Evolutionary conservation across 2,888 invertebrate genomes (phyloP), one percentile per base, ranked within the genome.

Genomic region (Lobophora halterata): DNA sequence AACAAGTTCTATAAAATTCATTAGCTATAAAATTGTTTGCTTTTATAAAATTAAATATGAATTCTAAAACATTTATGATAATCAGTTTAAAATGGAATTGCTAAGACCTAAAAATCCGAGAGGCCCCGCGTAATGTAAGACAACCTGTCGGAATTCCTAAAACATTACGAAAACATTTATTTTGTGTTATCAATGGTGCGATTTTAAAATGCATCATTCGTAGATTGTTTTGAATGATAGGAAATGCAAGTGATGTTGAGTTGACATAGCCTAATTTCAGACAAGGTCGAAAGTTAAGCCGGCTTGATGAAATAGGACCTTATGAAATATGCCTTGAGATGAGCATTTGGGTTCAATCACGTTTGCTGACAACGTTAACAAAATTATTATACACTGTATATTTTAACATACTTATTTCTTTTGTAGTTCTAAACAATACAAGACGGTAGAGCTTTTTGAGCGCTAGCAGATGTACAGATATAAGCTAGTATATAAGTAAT

Each of bases 131-230:
- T 52, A 50, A 54, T 46, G 38, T 52, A 50, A 54, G 24, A 62
- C 61, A 61, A 61, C 57, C 55, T 62, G 62, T 58, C 52, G 38
- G 49, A 63, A 66, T 63, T 62, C 60, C 52, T 59, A 41, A 49
- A 52, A 56, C 57, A 57, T 61, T 59, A 61, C 56, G 46, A 61
- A 58, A 57, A 58, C 23, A 24, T 39, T n/a, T n/a, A n/a, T n/a
- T 26, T 16, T 14, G 19, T 25, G 33, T 25, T 29, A 29, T 19
- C 28, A 32, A 32, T 34, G 16, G 19, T 16, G 14, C 27, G 20
- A 13, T 17, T 17, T 17, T 9, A 3, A 5, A 3, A n/a, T 14
- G n/a, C 6, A 9, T 8, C 28, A 23, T 28, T 21, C 11, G 20
- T 13, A 13, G 19, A 12, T n/a, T 14, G 16, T 7, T 23, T 5